Conservation (phyloP, 2,113 vertebrate species). For the Symphodus melops region DNA sequence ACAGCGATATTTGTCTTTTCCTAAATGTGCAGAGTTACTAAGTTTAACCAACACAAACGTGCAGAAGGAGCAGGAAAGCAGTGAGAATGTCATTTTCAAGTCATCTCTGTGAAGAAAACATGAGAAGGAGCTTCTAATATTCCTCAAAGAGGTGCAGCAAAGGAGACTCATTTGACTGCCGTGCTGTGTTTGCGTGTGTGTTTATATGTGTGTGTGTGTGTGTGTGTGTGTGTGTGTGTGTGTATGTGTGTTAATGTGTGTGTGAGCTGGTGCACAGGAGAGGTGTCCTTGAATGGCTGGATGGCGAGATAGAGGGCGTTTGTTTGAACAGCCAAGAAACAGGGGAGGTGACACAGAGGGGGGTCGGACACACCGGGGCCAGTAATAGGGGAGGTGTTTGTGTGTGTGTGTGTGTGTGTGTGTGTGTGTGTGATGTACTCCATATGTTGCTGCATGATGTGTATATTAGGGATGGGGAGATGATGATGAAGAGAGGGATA, state of each 20-base stretch:
- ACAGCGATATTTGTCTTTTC: neutral
- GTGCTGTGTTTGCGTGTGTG: slow-evolving; percentile 23
- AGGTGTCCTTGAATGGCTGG: slow-evolving; percentile 64
- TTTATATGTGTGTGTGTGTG: slow-evolving; percentile 17
- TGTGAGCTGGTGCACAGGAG: neutral
- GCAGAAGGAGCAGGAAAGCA: neutral
- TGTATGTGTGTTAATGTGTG: slow-evolving; percentile 3
- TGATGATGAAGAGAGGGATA: slow-evolving; percentile 6
- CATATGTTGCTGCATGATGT: slow-evolving; percentile 11
- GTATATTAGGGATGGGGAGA: slow-evolving; percentile 5
- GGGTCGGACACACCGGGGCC: slow-evolving; percentile 30
- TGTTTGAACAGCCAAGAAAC: slow-evolving; percentile 66
- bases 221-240: slow-evolving; percentile 4
- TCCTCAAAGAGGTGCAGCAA: slow-evolving; percentile 52
- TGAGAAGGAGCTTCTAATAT: slow-evolving; percentile 51
- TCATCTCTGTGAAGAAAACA: slow-evolving; percentile 51
- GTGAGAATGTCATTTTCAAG: slow-evolving; percentile 34
- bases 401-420: neutral
- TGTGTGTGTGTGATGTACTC: neutral
- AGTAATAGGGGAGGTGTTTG: slow-evolving; percentile 11
- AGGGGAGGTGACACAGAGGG: slow-evolving; percentile 49
- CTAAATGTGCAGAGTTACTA: neutral
- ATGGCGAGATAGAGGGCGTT: slow-evolving; percentile 60
- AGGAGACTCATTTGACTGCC: slow-evolving; percentile 37
- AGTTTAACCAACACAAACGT: neutral